Percentiles rank a stretch among this genome's conserved stretches.
phyloP scores from a whole-genome alignment of 1,140 invertebrate species.

The Onthophagus taurus region DNA sequence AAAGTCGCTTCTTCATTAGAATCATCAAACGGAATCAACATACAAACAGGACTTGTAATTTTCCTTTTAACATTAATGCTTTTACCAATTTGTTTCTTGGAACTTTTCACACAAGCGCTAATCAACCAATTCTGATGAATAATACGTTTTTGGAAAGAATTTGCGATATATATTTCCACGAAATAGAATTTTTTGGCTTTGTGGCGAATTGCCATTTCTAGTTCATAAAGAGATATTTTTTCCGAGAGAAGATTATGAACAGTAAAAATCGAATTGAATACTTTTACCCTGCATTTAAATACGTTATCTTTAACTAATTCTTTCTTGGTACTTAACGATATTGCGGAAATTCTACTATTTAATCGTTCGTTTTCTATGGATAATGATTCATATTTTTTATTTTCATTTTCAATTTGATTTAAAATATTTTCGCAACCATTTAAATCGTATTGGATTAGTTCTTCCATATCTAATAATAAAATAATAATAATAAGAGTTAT shows the following conservation, averaged over 20 bases:
- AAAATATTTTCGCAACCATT: background rate
- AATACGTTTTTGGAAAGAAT: background rate
- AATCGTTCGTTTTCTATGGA: background rate
- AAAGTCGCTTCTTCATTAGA: background rate
- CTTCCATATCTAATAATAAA: background rate
- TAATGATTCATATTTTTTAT: background rate
- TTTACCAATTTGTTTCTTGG: background rate
- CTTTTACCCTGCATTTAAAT: background rate
- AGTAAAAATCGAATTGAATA: background rate
- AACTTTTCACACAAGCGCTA: background rate
- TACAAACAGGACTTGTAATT: background rate
- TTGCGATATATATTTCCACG: background rate
- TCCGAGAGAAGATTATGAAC: background rate
- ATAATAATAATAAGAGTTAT: background rate
- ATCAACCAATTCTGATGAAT: conserved; percentile 1
- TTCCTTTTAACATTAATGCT: background rate
- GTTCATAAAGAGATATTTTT: background rate
- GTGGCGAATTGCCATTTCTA: background rate
- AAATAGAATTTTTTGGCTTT: background rate
- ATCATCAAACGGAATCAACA: background rate
- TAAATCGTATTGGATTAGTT: background rate
- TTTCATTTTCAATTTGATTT: conserved; percentile 5
- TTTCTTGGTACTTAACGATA: background rate
- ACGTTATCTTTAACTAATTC: background rate
- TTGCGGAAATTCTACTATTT: conserved; percentile 3